Conservation (phyloP, 2,797 vertebrate genomes). For the Miichthys miiuy region DNA sequence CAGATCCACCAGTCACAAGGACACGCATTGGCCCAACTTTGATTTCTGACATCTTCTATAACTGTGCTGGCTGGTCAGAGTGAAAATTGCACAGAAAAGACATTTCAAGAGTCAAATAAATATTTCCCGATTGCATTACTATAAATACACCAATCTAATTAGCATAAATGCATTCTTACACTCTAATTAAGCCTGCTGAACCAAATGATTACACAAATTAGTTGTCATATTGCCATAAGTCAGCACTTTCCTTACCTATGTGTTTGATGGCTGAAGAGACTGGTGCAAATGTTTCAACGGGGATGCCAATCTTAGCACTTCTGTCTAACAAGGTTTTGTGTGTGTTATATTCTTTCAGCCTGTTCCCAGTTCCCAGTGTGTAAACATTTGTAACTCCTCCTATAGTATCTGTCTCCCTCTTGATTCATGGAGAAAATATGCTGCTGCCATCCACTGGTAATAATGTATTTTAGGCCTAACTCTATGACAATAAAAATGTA, state of each 20-base stretch:
- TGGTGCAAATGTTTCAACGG: no score
- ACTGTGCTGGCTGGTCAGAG: not conserved
- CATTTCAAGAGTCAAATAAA: not conserved
- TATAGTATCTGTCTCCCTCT: not conserved
- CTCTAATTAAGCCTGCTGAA: no score
- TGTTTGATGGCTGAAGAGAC: not conserved
- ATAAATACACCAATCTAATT: not conserved
- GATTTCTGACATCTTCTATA: slow-evolving; percentile 10
- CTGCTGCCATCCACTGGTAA: slow-evolving; percentile 32
- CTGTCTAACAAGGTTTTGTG: not conserved
- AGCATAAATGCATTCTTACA: no score
- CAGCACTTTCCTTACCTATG: not conserved
- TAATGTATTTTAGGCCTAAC: not conserved
- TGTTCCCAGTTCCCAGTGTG: not conserved
- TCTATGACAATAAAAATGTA: not conserved
- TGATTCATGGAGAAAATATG: not conserved
- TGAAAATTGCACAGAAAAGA: no score
- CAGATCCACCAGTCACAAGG: slow-evolving; percentile 88
- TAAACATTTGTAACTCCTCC: not conserved
- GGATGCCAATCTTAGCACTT: not conserved
- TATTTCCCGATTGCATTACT: not conserved
- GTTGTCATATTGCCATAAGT: no score
- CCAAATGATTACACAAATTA: no score
- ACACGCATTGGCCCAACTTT: slow-evolving; percentile 67
- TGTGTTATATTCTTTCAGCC: not conserved